Evolutionary conservation across 2,797 vertebrate genomes (phyloP).

Genomic region (Intellagama lesueurii): DNA sequence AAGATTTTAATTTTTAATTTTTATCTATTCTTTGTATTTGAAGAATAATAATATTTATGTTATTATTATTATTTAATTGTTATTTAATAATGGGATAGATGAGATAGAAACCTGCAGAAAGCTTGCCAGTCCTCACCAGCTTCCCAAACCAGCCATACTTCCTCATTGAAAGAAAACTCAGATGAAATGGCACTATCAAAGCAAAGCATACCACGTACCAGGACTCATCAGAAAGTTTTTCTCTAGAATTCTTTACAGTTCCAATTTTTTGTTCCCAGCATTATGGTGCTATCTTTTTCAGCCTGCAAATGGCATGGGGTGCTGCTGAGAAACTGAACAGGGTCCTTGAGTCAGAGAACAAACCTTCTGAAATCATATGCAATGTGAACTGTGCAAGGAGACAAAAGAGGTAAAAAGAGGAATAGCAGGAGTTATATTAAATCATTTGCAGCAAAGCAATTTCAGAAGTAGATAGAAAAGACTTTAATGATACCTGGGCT

Average conservation of each 20-base stretch:
- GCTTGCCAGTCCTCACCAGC: background rate
- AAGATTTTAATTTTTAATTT: too few relatives aligned
- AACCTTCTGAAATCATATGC: background rate
- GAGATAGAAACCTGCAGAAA: background rate
- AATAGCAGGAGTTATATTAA: background rate
- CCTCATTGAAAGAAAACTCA: conserved; percentile 2
- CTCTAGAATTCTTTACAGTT: background rate
- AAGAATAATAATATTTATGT: too few relatives aligned
- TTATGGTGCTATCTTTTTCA: background rate
- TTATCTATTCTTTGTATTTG: too few relatives aligned
- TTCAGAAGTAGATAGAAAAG: background rate
- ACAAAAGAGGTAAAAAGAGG: background rate
- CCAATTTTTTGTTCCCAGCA: background rate
- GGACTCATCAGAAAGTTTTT: background rate
- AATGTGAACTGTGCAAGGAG: background rate
- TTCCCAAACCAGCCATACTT: background rate
- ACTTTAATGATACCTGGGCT: background rate
- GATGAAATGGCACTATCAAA: background rate
- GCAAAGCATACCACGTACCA: background rate
- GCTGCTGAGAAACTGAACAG: background rate
- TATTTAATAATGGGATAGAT: too few relatives aligned
- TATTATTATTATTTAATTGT: too few relatives aligned
- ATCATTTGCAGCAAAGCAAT: background rate
- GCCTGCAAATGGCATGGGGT: background rate
- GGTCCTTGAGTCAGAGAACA: background rate